Conservation (phyloP, 2,113 vertebrate genomes). For the Bolborhynchus lineola region DNA sequence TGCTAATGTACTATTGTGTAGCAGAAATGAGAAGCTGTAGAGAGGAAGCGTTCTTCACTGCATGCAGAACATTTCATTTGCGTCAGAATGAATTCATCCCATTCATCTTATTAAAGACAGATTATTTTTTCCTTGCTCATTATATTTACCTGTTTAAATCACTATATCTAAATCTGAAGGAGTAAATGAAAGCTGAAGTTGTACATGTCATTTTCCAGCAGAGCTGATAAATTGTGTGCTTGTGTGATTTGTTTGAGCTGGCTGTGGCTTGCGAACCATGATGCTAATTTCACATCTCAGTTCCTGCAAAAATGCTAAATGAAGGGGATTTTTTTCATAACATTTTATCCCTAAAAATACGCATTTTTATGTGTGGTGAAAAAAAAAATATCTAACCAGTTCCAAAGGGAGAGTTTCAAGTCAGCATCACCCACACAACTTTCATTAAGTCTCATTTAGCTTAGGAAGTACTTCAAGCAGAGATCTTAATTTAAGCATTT, state of each 20-base stretch:
- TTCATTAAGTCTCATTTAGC: not conserved
- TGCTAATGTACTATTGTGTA: not conserved
- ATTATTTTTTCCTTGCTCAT: not conserved
- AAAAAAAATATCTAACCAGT: not conserved
- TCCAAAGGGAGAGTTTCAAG: not conserved
- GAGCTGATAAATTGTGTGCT: not conserved
- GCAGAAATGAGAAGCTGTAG: not conserved
- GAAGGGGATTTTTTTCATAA: not conserved
- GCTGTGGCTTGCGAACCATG: not conserved
- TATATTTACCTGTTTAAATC: not conserved
- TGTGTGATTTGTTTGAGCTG: not conserved
- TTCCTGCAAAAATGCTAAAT: not conserved
- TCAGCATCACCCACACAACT: not conserved
- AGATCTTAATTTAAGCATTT: not conserved
- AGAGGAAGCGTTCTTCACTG: not conserved
- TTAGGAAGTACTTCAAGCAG: not conserved
- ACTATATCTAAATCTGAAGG: not conserved
- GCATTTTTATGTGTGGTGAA: not conserved
- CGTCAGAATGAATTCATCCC: not conserved
- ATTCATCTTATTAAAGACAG: not conserved
- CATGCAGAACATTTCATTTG: not conserved
- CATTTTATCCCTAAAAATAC: not conserved
- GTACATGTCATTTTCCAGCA: not conserved
- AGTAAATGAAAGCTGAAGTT: not conserved
- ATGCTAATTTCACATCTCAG: constrained; percentile 31